These are phyloP conservation scores for Germaria angustata DNA, from an alignment of 2,888 invertebrate genomes.

Conservation along the genomic window DNA sequence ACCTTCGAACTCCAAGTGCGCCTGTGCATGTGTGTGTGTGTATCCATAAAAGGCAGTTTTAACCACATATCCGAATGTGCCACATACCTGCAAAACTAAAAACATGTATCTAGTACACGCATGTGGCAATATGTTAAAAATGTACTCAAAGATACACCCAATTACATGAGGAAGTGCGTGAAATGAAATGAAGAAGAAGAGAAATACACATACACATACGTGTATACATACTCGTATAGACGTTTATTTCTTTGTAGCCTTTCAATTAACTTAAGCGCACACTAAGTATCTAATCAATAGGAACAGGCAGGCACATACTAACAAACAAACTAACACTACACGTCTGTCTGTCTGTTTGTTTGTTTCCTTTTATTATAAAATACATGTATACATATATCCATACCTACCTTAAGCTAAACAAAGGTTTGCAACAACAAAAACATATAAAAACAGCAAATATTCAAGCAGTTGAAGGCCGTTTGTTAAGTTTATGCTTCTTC, in stretches of 20 bases:
- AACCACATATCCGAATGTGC: background rate
- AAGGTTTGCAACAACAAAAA: slow-evolving; percentile 34
- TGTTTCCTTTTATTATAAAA: slow-evolving; percentile 7
- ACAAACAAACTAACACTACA: background rate
- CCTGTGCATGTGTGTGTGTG: background rate
- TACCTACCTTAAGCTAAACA: background rate
- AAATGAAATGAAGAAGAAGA: slow-evolving; percentile 21
- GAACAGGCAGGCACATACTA: background rate
- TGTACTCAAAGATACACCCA: background rate
- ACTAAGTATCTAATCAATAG: slow-evolving; percentile 6
- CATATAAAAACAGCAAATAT: slow-evolving; percentile 12
- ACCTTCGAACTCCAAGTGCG: background rate
- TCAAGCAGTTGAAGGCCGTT: slow-evolving; percentile 63
- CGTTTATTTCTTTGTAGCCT: slow-evolving; percentile 9
- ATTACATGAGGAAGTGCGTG: slow-evolving; percentile 39
- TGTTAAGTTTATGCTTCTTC: slow-evolving; percentile 11
- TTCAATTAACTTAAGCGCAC: slow-evolving; percentile 16
- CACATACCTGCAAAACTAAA: background rate
- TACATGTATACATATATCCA: background rate
- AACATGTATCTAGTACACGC: slow-evolving; percentile 26
- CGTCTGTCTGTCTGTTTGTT: background rate
- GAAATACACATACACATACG: background rate
- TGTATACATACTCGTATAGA: background rate
- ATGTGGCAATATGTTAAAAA: slow-evolving; percentile 26
- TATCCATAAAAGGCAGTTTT: slow-evolving; percentile 13